Evolutionary conservation across 2,888 invertebrate genomes (phyloP).

Genomic region (Drosophila picticornis): DNA sequence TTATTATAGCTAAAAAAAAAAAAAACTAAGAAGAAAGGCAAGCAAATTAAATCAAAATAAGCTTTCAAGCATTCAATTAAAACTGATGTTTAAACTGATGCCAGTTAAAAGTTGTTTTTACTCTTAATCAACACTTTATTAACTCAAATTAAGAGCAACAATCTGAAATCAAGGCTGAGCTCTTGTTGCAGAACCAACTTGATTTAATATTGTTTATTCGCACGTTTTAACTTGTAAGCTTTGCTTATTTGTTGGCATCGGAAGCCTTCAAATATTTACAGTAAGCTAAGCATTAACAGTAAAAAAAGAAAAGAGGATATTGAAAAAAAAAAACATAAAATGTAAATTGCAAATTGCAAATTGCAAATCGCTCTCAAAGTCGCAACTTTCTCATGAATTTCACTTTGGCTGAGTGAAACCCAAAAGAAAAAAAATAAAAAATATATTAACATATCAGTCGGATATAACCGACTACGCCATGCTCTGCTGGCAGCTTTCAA

Average conservation of each 20-base stretch:
- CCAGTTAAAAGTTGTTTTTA: background rate
- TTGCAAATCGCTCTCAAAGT: conserved; percentile 45
- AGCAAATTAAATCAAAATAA: background rate
- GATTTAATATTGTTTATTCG: background rate
- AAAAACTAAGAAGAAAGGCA: background rate
- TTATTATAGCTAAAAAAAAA: background rate
- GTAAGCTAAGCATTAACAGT: conserved; percentile 14
- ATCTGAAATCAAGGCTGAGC: background rate
- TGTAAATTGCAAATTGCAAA: conserved; percentile 45
- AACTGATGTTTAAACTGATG: too few relatives aligned
- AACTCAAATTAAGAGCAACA: background rate
- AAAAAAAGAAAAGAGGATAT: background rate
- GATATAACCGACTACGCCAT: background rate
- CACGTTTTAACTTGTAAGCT: background rate
- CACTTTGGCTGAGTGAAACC: conserved; percentile 41
- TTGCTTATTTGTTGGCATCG: too few relatives aligned
- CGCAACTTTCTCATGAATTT: conserved; percentile 66
- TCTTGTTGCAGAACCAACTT: background rate
- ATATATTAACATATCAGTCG: background rate
- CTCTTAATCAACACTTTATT: background rate
- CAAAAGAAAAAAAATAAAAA: background rate
- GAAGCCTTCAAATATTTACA: conserved; percentile 30
- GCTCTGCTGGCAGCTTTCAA: background rate
- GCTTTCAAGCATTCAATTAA: background rate
- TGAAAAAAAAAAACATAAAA: conserved; percentile 14